Percentiles rank a stretch among this genome's conserved stretches.
These are phyloP conservation scores for Atherinosoma microstoma DNA, from an alignment of 2,797 vertebrate species.

Conservation along the genomic window DNA sequence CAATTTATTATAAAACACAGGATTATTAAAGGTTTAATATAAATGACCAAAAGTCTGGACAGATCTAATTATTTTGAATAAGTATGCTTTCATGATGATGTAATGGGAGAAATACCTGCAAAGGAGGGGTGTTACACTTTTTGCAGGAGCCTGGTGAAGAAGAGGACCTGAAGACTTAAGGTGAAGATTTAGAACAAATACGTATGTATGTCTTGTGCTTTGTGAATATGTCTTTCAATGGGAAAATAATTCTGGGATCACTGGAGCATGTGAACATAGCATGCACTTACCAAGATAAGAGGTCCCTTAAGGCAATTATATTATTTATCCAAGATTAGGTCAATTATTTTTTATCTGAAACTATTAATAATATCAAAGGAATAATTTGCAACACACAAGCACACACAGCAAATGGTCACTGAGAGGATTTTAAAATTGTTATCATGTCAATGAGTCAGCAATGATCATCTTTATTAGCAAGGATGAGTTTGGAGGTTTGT, in stretches of 20 bases:
- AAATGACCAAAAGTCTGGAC: too few relatives aligned
- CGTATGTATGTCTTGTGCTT: neutral
- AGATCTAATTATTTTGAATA: too few relatives aligned
- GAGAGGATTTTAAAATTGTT: neutral
- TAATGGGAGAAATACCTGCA: too few relatives aligned
- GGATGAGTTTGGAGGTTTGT: neutral
- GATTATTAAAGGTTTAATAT: too few relatives aligned
- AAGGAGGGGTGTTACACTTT: too few relatives aligned
- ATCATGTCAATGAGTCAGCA: slow-evolving; percentile 8
- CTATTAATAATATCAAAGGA: slow-evolving; percentile 8
- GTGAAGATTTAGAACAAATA: neutral
- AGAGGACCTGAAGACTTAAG: neutral
- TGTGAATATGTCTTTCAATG: neutral
- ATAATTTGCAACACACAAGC: neutral
- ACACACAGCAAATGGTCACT: neutral
- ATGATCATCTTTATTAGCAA: slow-evolving; percentile 15
- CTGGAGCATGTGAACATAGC: neutral
- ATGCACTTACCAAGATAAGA: neutral
- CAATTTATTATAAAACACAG: too few relatives aligned
- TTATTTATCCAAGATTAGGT: neutral
- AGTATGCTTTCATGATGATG: too few relatives aligned
- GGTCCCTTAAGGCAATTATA: neutral
- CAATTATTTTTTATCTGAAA: slow-evolving; percentile 16
- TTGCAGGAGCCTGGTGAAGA: too few relatives aligned
- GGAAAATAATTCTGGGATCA: neutral